Evolutionary conservation across 2,113 vertebrate species (phyloP).

Genomic region (Ibidorhyncha struthersii): DNA sequence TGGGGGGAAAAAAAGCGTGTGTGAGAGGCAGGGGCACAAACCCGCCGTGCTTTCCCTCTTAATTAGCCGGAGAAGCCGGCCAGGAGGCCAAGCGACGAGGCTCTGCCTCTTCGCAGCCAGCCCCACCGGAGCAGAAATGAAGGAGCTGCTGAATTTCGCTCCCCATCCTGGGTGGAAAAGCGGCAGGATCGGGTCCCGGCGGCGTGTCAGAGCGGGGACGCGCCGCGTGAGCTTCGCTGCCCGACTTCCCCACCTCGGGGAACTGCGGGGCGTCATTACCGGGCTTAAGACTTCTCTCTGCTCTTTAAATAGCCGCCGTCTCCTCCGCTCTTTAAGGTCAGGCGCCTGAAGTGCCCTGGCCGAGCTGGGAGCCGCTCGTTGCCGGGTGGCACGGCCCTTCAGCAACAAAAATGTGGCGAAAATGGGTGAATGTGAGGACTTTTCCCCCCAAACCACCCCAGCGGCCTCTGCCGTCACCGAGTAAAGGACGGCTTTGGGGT

Average conservation of each 20-base stretch:
- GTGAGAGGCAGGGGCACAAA: neutral
- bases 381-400: neutral
- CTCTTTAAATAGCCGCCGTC: neutral
- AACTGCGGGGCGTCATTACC: neutral
- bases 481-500: neutral
- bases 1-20: too few species aligned
- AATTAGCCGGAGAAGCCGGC: neutral
- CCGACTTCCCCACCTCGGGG: neutral
- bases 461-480: neutral
- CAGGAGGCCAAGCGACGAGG: neutral
- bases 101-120: neutral
- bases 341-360: neutral
- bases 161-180: too few species aligned
- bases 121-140: too few species aligned
- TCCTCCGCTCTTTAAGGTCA: neutral
- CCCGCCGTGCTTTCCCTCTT: rapidly evolving
- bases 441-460: neutral
- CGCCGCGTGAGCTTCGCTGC: too few species aligned
- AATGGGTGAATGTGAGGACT: neutral
- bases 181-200: neutral
- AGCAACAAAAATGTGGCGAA: rapidly evolving
- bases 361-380: rapidly evolving
- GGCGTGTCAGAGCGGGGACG: too few species aligned
- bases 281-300: neutral
- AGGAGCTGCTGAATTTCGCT: neutral